Conservation (phyloP, 2,113 vertebrate species). For the Lophius piscatorius region DNA sequence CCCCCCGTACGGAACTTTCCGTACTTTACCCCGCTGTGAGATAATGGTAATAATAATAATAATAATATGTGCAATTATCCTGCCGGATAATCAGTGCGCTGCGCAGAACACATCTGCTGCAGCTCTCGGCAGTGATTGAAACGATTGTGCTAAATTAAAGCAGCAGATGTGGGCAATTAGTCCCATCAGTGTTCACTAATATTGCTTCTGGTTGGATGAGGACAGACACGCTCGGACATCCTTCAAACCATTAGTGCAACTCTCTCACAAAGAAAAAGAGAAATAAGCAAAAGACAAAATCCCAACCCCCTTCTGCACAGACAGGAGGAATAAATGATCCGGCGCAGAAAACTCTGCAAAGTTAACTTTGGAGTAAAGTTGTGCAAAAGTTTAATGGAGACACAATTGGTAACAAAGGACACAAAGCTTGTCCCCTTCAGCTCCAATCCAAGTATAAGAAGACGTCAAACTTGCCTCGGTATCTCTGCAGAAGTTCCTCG, state of each 20-base stretch:
- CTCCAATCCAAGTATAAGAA: not conserved
- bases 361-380: conserved; percentile 47
- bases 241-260: not conserved
- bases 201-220: not conserved
- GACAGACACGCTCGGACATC: not conserved
- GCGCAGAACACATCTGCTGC: conserved; percentile 9
- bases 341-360: conserved; percentile 27
- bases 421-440: not conserved
- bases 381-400: too few species aligned
- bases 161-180: conserved; percentile 69
- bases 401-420: not conserved
- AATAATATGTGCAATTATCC: not conserved
- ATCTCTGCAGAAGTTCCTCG: conserved; percentile 33
- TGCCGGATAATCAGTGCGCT: too few species aligned
- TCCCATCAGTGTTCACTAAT: conserved; percentile 1
- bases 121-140: conserved; percentile 26
- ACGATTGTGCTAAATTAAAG: conserved; percentile 9
- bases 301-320: conserved; percentile 20
- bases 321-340: conserved; percentile 63
- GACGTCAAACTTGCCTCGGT: conserved; percentile 57
- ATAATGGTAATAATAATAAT: not conserved
- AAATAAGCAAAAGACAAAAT: conserved; percentile 12
- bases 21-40: not conserved
- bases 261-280: conserved; percentile 15
- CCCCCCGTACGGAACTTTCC: too few species aligned